Evolutionary conservation across 1,140 invertebrate genomes (phyloP).

Genomic region (Zaprionus ghesquierei): DNA sequence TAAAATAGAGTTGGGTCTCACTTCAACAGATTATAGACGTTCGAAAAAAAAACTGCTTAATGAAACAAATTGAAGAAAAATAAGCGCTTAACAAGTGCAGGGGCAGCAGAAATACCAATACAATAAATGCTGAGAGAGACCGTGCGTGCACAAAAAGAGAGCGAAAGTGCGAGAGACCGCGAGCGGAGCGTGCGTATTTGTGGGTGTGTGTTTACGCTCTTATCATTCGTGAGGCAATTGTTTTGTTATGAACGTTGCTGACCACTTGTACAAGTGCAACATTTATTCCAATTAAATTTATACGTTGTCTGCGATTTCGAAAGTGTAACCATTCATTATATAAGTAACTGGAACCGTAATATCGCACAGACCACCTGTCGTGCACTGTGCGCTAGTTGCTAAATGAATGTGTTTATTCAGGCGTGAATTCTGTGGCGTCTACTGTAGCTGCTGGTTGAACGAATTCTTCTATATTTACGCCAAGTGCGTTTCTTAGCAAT

Average conservation of each 20-base stretch:
- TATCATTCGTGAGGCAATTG: constrained; percentile 66
- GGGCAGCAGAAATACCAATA: constrained; percentile 59
- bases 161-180: constrained; percentile 2
- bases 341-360: constrained; percentile 48
- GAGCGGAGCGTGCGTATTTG: constrained; percentile 2
- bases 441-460: constrained; percentile 10
- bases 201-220: constrained; percentile 42
- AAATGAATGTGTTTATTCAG: constrained; percentile 42
- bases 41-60: not conserved
- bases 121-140: constrained; percentile 43
- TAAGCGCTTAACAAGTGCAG: constrained; percentile 55
- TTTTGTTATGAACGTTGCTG: constrained; percentile 37
- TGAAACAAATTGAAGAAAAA: constrained; percentile 6
- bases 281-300: constrained; percentile 7
- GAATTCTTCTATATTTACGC: not conserved
- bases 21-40: not conserved
- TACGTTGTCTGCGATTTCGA: constrained; percentile 2
- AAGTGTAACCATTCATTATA: constrained; percentile 43
- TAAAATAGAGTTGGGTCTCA: not conserved
- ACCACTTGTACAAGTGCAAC: constrained; percentile 26
- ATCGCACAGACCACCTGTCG: constrained; percentile 69
- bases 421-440: constrained; percentile 41
- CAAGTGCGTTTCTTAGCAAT: constrained; percentile 36
- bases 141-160: constrained; percentile 24
- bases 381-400: constrained; percentile 46